A percentile compares a stretch with the other conserved stretches of the same genome.
These are phyloP conservation scores for Sepioteuthis lessoniana DNA, from an alignment of 2,888 invertebrate species.

Conservation along the genomic window DNA sequence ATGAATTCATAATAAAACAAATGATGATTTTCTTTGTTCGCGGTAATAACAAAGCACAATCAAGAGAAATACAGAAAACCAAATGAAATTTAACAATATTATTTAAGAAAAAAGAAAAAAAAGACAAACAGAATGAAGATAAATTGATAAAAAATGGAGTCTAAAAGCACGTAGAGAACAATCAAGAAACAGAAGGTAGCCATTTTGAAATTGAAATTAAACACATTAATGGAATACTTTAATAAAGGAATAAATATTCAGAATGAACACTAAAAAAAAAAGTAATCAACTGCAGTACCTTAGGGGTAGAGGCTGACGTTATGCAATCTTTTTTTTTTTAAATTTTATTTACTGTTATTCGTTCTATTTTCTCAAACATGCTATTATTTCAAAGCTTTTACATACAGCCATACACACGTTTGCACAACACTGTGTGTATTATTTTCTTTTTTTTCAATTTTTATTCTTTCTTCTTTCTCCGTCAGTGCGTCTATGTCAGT, in stretches of 20 bases:
- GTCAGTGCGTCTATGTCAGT: too few relatives aligned
- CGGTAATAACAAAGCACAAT: neutral
- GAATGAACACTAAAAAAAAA: neutral
- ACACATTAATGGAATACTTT: neutral
- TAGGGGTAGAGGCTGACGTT: neutral
- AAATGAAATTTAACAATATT: neutral
- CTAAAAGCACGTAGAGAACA: neutral
- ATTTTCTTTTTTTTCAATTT: too few relatives aligned
- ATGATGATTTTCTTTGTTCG: neutral
- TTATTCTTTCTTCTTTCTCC: too few relatives aligned
- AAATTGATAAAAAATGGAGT: neutral
- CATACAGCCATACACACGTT: too few relatives aligned
- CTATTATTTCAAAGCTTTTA: too few relatives aligned
- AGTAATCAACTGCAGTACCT: neutral
- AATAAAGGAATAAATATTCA: neutral
- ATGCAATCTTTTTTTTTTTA: neutral
- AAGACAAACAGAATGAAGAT: neutral
- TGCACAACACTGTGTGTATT: too few relatives aligned
- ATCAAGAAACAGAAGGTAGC: neutral
- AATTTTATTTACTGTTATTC: neutral
- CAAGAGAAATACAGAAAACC: neutral
- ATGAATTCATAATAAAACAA: slow-evolving; percentile 13
- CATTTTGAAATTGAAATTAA: neutral
- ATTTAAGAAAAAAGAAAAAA: neutral
- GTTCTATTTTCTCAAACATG: neutral